Evolutionary conservation across 2,888 invertebrate genomes (phyloP), one percentile per base, ranked within the genome.

Genomic region (Druceiella hillmani): DNA sequence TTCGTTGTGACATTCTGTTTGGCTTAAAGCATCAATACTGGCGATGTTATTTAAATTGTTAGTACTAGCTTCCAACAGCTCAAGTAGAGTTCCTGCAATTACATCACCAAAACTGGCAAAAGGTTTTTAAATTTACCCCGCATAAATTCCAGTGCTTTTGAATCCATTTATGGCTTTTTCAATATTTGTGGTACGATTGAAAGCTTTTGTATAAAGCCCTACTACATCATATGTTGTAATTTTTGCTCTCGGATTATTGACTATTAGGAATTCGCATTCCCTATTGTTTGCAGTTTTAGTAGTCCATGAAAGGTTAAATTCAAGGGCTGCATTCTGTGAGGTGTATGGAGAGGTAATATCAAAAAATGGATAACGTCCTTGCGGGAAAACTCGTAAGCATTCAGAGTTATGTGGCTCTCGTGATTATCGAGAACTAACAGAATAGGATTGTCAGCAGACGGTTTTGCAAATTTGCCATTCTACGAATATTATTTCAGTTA

Each of bases 371-470:
- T n/a, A n/a, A n/a, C n/a, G n/a, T n/a, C n/a, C 45, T 44, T 41
- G 45, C 12, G 13, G 40, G 14, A 46, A 26, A 10, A 49, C 20
- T 3, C 38, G 27, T 7, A 43, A 43, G 15, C 46, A 36, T 16
- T 46, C 45, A 32, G 42, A 44, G n/a, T 44, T 42, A 9, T 42
- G 38, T 22, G 41, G 41, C 6, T 40, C 42, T 20, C 38, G 36
- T 27, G 33, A 12, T 37, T 47, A 44, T 9, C 44, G 25, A 5
- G 42, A 40, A 1, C 47, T 47, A 4, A 50, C 48, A 12, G 45
- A 43, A 24, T 51, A 48, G 29, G 50, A 48, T 32, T 50, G 49
- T 15, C 50, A 25, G n/a, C 47, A 48, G 11, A 50, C 15, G 41
- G 51, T 10, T 33, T 33, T 17, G 11, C 33, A 33, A 15, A 15